phyloP scores from a whole-genome alignment of 2,888 invertebrate genomes.

The Mylabris sibirica region DNA sequence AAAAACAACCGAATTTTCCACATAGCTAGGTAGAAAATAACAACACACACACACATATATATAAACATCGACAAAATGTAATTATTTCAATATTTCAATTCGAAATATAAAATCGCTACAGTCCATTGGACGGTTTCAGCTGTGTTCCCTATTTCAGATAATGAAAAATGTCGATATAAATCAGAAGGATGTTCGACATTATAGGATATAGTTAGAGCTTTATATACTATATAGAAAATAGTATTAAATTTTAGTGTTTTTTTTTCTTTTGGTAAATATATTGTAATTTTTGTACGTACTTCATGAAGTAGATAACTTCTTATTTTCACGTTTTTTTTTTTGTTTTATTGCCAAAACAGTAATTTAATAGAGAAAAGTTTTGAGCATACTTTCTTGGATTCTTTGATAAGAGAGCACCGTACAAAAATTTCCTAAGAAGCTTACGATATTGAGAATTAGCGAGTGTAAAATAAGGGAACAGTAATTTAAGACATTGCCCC shows the following conservation, averaged over 20 bases:
- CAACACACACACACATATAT: not conserved
- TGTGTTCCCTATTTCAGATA: constrained; percentile 44
- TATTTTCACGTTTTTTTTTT: not conserved
- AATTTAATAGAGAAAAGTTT: constrained; percentile 24
- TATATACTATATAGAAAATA: constrained; percentile 33
- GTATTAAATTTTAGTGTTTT: constrained; percentile 44
- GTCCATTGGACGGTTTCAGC: constrained; percentile 47
- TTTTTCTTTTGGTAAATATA: constrained; percentile 20
- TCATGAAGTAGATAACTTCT: constrained; percentile 2
- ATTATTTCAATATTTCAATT: constrained; percentile 52
- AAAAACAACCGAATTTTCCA: constrained; percentile 21
- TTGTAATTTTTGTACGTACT: not conserved
- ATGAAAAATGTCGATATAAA: constrained; percentile 55
- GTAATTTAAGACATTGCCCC: not conserved
- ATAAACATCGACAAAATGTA: constrained; percentile 38
- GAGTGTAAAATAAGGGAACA: not conserved
- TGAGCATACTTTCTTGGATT: constrained; percentile 23
- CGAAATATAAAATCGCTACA: constrained; percentile 51
- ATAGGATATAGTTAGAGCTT: not conserved
- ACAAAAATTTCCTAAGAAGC: constrained; percentile 13
- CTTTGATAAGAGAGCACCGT: constrained; percentile 12
- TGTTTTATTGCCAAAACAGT: not conserved
- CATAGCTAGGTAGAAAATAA: constrained; percentile 24
- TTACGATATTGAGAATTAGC: constrained; percentile 5
- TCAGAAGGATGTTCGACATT: constrained; percentile 40